A percentile compares a stretch with the other conserved stretches of the same genome.
These are phyloP conservation scores for Chymomyza caudatula DNA, from an alignment of 2,888 invertebrate species.

Conservation along the genomic window DNA sequence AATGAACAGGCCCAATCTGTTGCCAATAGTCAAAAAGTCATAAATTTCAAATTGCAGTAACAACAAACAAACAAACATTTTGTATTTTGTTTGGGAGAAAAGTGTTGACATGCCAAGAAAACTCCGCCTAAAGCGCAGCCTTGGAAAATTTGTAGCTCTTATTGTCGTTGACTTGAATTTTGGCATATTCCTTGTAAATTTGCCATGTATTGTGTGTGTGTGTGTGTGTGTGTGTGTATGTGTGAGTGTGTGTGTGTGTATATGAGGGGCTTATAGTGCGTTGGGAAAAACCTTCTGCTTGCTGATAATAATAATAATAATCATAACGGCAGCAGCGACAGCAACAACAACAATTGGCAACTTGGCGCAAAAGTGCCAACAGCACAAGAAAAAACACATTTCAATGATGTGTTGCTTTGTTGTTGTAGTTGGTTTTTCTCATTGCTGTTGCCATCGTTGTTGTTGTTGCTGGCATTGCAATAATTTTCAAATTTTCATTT, in stretches of 20 bases:
- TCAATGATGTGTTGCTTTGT: slow-evolving; percentile 53
- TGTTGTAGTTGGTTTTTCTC: not conserved
- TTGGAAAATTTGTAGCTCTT: slow-evolving; percentile 15
- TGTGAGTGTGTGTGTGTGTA: too few species aligned
- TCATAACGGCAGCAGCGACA: slow-evolving; percentile 59
- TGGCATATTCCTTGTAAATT: slow-evolving; percentile 5
- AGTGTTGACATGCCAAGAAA: slow-evolving; percentile 29
- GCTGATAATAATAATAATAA: slow-evolving; percentile 63
- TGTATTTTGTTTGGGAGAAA: slow-evolving; percentile 28
- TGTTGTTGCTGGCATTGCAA: slow-evolving; percentile 56
- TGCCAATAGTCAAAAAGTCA: slow-evolving; percentile 72
- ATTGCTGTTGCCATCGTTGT: not conserved
- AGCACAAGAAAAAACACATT: slow-evolving; percentile 43
- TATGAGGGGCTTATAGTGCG: too few species aligned
- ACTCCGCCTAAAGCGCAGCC: not conserved
- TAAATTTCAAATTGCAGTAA: slow-evolving; percentile 58
- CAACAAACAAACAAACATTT: slow-evolving; percentile 26
- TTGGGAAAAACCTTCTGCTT: slow-evolving; percentile 8
- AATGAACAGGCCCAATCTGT: slow-evolving; percentile 67
- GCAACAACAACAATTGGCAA: slow-evolving; percentile 3
- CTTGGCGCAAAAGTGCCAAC: slow-evolving; percentile 65
- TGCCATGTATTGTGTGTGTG: slow-evolving; percentile 31
- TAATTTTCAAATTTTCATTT: slow-evolving; percentile 72
- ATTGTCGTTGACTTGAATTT: slow-evolving; percentile 26
- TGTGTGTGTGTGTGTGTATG: slow-evolving; percentile 36